A percentile compares a stretch with the other conserved stretches of the same genome.
These are phyloP conservation scores for Fragum fragum DNA, from an alignment of 2,888 invertebrate species.

Conservation along the genomic window DNA sequence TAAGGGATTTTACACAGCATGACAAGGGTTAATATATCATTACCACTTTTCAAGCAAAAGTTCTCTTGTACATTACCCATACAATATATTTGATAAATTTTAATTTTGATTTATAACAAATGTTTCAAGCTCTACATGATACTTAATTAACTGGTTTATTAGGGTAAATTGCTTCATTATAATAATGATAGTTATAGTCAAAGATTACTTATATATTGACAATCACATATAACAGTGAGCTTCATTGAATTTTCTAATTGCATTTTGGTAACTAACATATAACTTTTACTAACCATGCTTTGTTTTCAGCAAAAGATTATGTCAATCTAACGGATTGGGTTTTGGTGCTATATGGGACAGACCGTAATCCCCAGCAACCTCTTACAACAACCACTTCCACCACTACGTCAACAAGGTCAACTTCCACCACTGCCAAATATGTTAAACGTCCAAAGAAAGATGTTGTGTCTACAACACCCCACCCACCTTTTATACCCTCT, in stretches of 20 bases:
- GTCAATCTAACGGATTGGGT: conserved; percentile 97
- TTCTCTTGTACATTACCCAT: too few species aligned
- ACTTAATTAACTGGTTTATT: too few species aligned
- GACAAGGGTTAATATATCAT: too few species aligned
- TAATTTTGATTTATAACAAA: too few species aligned
- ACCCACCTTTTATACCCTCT: background rate
- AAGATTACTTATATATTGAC: too few species aligned
- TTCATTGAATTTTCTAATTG: background rate
- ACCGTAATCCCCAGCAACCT: conserved; percentile 77
- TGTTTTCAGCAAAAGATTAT: conserved; percentile 79
- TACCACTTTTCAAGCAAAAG: too few species aligned
- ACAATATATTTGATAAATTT: too few species aligned
- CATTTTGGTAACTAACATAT: conserved; percentile 10
- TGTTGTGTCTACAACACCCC: background rate
- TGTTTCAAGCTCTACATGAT: too few species aligned
- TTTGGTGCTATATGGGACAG: conserved; percentile 96
- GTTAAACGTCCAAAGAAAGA: conserved; percentile 8
- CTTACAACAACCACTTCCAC: conserved; percentile 70
- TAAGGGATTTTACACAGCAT: too few species aligned
- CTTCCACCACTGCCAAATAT: conserved; percentile 58
- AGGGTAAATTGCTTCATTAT: too few species aligned
- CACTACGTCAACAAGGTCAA: conserved; percentile 42
- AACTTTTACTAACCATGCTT: conserved; percentile 56
- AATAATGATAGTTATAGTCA: too few species aligned
- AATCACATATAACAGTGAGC: too few species aligned